These are phyloP conservation scores for Schmidtea mediterranea DNA, from an alignment of 1,140 invertebrate genomes.

Conservation along the genomic window DNA sequence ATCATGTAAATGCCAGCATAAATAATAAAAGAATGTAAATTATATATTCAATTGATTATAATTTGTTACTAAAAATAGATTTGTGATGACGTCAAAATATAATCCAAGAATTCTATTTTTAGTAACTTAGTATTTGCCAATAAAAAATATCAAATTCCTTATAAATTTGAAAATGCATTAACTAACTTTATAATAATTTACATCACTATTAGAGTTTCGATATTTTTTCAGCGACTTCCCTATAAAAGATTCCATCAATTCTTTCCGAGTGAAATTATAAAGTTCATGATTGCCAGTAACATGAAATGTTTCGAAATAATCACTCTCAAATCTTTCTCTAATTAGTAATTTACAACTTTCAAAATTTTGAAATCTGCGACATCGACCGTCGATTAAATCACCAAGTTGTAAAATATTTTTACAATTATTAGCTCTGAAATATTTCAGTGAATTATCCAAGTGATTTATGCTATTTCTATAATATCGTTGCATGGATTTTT, in stretches of 20 bases:
- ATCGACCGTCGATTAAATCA: constrained; percentile 24
- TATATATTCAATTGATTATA: too few relatives aligned
- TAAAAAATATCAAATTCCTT: constrained; percentile 5
- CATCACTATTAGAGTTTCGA: constrained; percentile 2
- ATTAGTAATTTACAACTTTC: constrained; percentile 8
- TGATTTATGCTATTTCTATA: constrained; percentile 17
- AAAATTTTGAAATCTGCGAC: constrained; percentile 9
- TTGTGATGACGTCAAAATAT: too few relatives aligned
- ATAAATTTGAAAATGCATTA: too few relatives aligned
- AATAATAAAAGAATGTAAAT: too few relatives aligned
- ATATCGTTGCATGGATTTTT: constrained; percentile 14
- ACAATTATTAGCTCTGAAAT: constrained; percentile 13
- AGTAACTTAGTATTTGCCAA: background rate
- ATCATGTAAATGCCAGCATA: too few relatives aligned
- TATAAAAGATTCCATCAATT: constrained; percentile 11
- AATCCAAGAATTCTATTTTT: too few relatives aligned
- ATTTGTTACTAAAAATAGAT: too few relatives aligned
- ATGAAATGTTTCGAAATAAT: constrained; percentile 16
- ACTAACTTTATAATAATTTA: too few relatives aligned
- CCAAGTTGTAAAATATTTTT: constrained; percentile 22
- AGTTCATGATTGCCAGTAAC: constrained; percentile 26
- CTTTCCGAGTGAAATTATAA: constrained; percentile 20
- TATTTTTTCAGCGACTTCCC: constrained; percentile 6
- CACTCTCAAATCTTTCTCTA: constrained; percentile 9
- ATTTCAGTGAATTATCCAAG: too few relatives aligned